Base-by-base conservation (phyloP, 2,888 invertebrate genomes). In the Sinohyriopsis cumingii region DNA sequence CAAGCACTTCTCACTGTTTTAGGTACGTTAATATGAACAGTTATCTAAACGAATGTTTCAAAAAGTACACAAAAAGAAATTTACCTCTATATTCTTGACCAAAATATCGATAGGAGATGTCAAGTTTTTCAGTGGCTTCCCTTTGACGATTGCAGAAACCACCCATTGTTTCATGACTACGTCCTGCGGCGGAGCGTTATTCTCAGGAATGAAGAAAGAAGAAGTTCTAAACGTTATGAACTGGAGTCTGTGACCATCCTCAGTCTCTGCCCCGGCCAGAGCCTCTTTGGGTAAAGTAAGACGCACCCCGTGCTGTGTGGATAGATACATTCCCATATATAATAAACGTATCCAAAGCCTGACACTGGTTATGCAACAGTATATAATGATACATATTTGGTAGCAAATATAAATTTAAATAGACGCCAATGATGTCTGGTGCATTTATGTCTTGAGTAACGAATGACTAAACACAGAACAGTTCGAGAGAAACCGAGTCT, bases 81-180 rank as follows among this genome's bases (percentile, higher is more conserved):
- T 71, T 67, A 87, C 87, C 78, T 82, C 67, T 9, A 83, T 77
- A 63, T 83, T 85, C 9, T 71, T 63, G n/a, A 87, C 72, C 1
- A 67, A 74, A 56, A 82, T 84, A 24, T 77, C 77, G 18, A 86
- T 81, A 28, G 86, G 85, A 5, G 67, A 54, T 1, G 78, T 74
- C n/a, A 87, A 77, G 61, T 82, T 83, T 6, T 57, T 53, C 5
- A 85, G 56, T 25, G 73, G 73, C 28, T 71, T 73, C 3, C 81
- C 84, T 24, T 78, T 82, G 9, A 87, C 77, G 6, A 76, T 77
- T 5, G 85, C 85, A 12, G 82, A 80, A 25, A 87, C 73, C 12
- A 87, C 87, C 63, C 77, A 80, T 60, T 85, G 84, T 57, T 75
- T 75, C 55, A 77, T 65, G 0, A 80, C 77, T 22, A 77, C 69